Conservation (phyloP, 2,888 invertebrate genomes). For the Orgyia antiqua region DNA sequence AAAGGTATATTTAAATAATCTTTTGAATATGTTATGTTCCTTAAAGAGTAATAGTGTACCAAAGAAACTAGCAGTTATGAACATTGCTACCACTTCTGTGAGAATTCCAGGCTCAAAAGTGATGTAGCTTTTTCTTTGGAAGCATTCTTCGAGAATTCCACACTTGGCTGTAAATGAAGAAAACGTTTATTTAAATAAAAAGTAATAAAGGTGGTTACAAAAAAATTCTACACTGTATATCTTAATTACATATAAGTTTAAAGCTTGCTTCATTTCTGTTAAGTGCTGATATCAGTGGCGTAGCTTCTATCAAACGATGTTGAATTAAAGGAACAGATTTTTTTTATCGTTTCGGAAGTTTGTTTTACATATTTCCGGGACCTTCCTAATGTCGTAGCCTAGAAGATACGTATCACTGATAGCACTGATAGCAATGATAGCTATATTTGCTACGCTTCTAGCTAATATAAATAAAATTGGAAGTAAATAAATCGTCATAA, state of each 20-base stretch:
- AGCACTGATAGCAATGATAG: too few species aligned
- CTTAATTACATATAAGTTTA: not conserved
- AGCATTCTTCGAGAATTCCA: conserved; percentile 57
- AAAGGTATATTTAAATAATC: conserved; percentile 23
- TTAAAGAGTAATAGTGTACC: conserved; percentile 39
- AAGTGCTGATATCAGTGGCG: too few species aligned
- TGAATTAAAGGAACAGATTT: too few species aligned
- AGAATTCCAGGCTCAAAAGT: conserved; percentile 34
- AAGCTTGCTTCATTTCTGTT: too few species aligned
- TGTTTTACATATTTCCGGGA: too few species aligned
- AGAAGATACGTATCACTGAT: too few species aligned
- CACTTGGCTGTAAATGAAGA: conserved; percentile 44
- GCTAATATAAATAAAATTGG: too few species aligned
- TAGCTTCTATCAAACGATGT: too few species aligned
- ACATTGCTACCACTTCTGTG: conserved; percentile 40
- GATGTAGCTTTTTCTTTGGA: conserved; percentile 39
- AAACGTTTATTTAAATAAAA: not conserved
- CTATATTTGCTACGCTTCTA: too few species aligned
- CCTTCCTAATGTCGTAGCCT: too few species aligned
- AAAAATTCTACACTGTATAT: not conserved
- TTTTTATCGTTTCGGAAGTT: too few species aligned
- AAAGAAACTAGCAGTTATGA: conserved; percentile 35
- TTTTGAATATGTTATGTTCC: conserved; percentile 45
- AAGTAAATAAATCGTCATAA: too few species aligned
- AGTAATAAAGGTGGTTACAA: not conserved